Conservation (phyloP, 2,888 invertebrate genomes). For the Eupithecia subumbrata region DNA sequence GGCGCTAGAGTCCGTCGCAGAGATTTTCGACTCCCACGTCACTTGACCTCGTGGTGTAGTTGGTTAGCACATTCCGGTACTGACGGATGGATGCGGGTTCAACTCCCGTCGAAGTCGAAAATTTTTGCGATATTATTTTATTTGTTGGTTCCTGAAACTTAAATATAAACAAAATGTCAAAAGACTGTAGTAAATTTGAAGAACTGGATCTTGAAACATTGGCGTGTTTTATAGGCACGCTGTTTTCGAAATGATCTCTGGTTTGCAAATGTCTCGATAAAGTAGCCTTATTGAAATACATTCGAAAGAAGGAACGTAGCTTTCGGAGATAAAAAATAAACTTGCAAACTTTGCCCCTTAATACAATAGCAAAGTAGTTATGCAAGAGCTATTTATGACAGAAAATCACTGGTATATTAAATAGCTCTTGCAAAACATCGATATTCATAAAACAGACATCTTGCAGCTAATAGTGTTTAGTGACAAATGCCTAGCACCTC, state of each 20-base stretch:
- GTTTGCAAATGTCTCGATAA: background rate
- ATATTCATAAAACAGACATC: constrained; percentile 36
- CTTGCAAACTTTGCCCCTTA: too few relatives aligned
- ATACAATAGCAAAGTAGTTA: too few relatives aligned
- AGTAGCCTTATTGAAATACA: background rate
- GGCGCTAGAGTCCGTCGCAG: too few relatives aligned
- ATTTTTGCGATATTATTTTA: too few relatives aligned
- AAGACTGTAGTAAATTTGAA: background rate
- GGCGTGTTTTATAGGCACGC: background rate
- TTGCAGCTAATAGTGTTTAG: constrained; percentile 36
- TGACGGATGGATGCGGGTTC: too few relatives aligned
- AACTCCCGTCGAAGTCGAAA: too few relatives aligned
- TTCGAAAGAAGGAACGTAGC: background rate
- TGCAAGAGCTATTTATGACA: too few relatives aligned
- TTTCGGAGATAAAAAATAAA: background rate
- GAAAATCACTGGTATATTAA: too few relatives aligned
- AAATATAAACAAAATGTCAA: background rate
- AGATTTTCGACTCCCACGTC: too few relatives aligned
- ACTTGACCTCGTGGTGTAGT: too few relatives aligned
- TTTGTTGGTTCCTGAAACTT: background rate
- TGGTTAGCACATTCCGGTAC: too few relatives aligned
- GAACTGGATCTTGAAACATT: background rate
- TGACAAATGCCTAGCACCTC: constrained; percentile 50
- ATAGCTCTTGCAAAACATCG: constrained; percentile 27
- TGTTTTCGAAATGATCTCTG: background rate